Evolutionary conservation across 2,113 vertebrate species (phyloP).

Genomic region (Sus scrofa): DNA sequence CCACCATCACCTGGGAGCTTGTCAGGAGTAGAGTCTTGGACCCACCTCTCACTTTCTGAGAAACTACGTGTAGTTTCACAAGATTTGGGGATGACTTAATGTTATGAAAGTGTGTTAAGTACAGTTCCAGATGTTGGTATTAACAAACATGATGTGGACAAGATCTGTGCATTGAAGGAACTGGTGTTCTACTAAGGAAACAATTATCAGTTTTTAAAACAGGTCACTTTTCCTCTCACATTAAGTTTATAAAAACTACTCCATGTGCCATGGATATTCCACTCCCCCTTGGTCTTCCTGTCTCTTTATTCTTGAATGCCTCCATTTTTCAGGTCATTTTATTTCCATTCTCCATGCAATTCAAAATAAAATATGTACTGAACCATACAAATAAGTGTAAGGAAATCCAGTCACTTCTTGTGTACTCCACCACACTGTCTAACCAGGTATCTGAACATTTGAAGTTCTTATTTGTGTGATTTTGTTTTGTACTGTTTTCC

Average conservation of each 20-base stretch:
- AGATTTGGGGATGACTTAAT: not conserved
- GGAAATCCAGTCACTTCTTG: not conserved
- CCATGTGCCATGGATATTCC: not conserved
- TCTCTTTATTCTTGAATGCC: not conserved
- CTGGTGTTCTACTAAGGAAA: not conserved
- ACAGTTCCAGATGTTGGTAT: not conserved
- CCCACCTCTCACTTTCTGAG: not conserved
- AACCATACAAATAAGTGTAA: not conserved
- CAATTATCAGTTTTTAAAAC: not conserved
- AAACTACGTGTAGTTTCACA: not conserved
- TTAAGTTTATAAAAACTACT: not conserved
- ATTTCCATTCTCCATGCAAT: not conserved
- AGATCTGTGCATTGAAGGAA: not conserved
- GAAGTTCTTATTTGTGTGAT: not conserved
- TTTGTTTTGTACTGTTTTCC: not conserved
- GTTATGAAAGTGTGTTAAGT: not conserved
- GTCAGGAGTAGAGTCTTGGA: not conserved
- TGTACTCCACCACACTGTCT: not conserved
- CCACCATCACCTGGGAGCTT: too few species aligned
- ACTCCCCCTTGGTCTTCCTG: not conserved
- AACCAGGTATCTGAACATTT: not conserved
- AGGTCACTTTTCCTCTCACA: not conserved
- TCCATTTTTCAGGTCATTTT: not conserved
- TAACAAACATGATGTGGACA: not conserved
- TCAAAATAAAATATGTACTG: constrained; percentile 34